Percentiles rank a stretch among this genome's conserved stretches.
phyloP scores from a whole-genome alignment of 2,888 invertebrate genomes.

The Harpalus rufipes region DNA sequence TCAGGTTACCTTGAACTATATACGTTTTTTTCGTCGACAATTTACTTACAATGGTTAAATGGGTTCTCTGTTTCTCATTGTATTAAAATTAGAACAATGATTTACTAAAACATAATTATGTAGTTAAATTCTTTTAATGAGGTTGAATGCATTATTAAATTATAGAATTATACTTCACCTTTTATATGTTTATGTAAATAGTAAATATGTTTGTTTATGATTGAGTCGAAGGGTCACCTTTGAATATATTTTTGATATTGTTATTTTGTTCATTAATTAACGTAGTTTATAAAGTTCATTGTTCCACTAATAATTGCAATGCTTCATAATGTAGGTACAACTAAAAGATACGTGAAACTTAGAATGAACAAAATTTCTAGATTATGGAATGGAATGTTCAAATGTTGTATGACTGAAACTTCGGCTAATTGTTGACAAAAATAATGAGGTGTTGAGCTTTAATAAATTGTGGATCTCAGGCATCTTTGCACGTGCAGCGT shows the following conservation, averaged over 20 bases:
- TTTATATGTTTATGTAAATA: not conserved
- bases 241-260: too few species aligned
- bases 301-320: too few species aligned
- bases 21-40: constrained; percentile 5
- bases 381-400: too few species aligned
- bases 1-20: constrained; percentile 34
- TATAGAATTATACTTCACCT: not conserved
- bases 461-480: not conserved
- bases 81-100: constrained; percentile 7
- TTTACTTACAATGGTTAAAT: constrained; percentile 19
- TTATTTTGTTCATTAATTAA: too few species aligned
- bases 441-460: not conserved
- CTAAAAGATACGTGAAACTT: not conserved
- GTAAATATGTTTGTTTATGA: not conserved
- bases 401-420: too few species aligned
- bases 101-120: not conserved
- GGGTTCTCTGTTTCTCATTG: not conserved
- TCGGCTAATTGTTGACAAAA: too few species aligned
- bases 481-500: not conserved
- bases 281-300: too few species aligned
- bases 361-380: too few species aligned
- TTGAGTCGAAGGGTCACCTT: not conserved
- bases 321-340: not conserved
- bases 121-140: not conserved
- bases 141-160: not conserved